Percentiles rank a stretch among this genome's conserved stretches.
phyloP scores from a whole-genome alignment of 1,140 invertebrate species.

The Megalopta genalis region DNA sequence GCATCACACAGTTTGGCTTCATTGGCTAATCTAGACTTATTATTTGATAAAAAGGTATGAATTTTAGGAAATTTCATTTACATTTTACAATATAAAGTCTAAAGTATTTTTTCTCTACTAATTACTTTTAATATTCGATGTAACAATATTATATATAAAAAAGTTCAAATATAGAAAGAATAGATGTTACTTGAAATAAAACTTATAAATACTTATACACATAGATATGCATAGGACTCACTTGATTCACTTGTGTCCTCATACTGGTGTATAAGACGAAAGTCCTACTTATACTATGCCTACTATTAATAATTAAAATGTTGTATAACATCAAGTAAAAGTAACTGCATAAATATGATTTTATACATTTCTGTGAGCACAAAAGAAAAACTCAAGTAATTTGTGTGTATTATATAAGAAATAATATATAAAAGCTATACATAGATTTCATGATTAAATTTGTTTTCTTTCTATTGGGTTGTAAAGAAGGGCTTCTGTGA shows the following conservation, averaged over 20 bases:
- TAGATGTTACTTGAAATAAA: not conserved
- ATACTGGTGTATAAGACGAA: too few relatives aligned
- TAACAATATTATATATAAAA: too few relatives aligned
- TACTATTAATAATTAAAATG: too few relatives aligned
- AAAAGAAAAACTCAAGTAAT: not conserved
- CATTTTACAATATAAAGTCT: not conserved
- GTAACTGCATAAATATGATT: too few relatives aligned
- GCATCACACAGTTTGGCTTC: slow-evolving; percentile 77
- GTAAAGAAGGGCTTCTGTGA: slow-evolving; percentile 73
- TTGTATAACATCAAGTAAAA: too few relatives aligned
- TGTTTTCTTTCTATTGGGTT: slow-evolving; percentile 29
- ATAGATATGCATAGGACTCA: not conserved
- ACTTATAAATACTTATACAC: not conserved
- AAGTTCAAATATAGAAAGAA: not conserved
- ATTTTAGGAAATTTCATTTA: slow-evolving; percentile 11
- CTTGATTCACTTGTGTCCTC: not conserved
- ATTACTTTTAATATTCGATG: too few relatives aligned
- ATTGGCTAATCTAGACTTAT: slow-evolving; percentile 74
- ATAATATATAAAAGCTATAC: not conserved
- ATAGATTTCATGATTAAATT: not conserved
- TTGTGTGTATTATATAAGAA: not conserved
- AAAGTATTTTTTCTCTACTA: not conserved
- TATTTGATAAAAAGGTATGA: slow-evolving; percentile 77
- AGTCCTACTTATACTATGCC: too few relatives aligned
- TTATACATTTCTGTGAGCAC: not conserved